These are phyloP conservation scores for Crepidodera aurea DNA, from an alignment of 2,888 invertebrate genomes.

Conservation along the genomic window DNA sequence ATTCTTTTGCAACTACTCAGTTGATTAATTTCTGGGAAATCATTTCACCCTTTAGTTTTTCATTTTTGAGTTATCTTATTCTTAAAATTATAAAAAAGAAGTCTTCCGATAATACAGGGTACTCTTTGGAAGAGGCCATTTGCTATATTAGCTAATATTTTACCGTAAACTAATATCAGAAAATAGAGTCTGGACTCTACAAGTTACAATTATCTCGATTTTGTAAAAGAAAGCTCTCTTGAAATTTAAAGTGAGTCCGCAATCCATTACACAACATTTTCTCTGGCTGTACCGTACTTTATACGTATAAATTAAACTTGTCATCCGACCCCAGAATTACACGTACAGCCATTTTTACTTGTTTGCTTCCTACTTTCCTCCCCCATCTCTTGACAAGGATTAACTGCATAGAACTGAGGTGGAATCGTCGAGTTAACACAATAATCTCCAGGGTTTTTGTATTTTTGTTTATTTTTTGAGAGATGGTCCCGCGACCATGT, in stretches of 20 bases:
- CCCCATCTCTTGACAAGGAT: slow-evolving; percentile 15
- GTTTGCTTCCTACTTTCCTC: slow-evolving; percentile 7
- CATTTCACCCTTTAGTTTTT: no score
- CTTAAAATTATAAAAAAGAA: no score
- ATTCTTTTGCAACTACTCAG: no score
- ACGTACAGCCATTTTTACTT: slow-evolving; percentile 20
- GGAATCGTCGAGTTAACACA: slow-evolving; percentile 31
- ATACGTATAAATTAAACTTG: slow-evolving; percentile 21
- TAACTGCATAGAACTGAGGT: slow-evolving; percentile 25
- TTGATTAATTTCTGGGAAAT: no score
- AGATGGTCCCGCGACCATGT: slow-evolving; percentile 8
- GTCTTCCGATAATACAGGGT: no score
- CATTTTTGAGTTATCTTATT: no score
- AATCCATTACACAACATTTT: neutral
- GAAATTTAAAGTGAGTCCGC: neutral
- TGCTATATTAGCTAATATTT: no score
- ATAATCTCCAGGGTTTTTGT: slow-evolving; percentile 26
- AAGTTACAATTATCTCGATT: no score
- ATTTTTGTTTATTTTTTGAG: slow-evolving; percentile 7
- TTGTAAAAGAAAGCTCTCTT: neutral
- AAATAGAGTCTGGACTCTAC: no score
- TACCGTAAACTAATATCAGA: no score
- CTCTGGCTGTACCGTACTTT: slow-evolving; percentile 1
- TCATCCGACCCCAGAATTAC: slow-evolving; percentile 11
- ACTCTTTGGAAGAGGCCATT: no score